A percentile compares a stretch with the other conserved stretches of the same genome.
Conservation (phyloP, 2,888 invertebrate genomes). For the Hofmannophila pseudospretella region DNA sequence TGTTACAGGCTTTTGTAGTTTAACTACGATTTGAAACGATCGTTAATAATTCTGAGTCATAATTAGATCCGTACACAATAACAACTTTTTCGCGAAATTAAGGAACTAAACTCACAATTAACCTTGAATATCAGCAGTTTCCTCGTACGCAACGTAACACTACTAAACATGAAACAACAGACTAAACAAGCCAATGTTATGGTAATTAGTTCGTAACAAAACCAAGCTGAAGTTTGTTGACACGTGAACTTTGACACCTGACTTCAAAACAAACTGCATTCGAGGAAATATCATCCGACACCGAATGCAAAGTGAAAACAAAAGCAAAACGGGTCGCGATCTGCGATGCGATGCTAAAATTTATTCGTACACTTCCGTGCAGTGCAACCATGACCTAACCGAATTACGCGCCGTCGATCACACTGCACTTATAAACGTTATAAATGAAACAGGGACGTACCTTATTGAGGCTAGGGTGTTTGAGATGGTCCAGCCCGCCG, state of each 20-base stretch:
- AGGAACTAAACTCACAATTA: neutral
- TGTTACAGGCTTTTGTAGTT: too few relatives aligned
- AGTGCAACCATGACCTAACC: conserved; percentile 55
- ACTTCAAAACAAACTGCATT: conserved; percentile 47
- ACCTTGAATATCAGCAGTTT: neutral
- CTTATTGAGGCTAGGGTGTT: conserved; percentile 84
- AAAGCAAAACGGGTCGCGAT: conserved; percentile 10
- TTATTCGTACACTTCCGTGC: conserved; percentile 37
- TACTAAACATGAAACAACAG: too few relatives aligned
- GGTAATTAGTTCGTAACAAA: neutral
- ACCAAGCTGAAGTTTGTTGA: conserved; percentile 37
- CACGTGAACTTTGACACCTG: conserved; percentile 41
- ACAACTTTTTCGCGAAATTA: too few relatives aligned
- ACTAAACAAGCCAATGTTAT: conserved; percentile 1
- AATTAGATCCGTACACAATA: too few relatives aligned
- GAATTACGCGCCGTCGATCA: conserved; percentile 29
- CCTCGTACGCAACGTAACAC: too few relatives aligned
- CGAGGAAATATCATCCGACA: conserved; percentile 4
- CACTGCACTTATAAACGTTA: conserved; percentile 20
- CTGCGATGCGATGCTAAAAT: conserved; percentile 21
- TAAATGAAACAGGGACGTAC: conserved; percentile 43
- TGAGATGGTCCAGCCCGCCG: conserved; percentile 82
- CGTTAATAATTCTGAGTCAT: too few relatives aligned
- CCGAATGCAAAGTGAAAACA: neutral
- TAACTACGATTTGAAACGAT: too few relatives aligned